A percentile compares a stretch with the other conserved stretches of the same genome.
Conservation (phyloP, 2,888 invertebrate species). For the Drosophila prolongata region DNA sequence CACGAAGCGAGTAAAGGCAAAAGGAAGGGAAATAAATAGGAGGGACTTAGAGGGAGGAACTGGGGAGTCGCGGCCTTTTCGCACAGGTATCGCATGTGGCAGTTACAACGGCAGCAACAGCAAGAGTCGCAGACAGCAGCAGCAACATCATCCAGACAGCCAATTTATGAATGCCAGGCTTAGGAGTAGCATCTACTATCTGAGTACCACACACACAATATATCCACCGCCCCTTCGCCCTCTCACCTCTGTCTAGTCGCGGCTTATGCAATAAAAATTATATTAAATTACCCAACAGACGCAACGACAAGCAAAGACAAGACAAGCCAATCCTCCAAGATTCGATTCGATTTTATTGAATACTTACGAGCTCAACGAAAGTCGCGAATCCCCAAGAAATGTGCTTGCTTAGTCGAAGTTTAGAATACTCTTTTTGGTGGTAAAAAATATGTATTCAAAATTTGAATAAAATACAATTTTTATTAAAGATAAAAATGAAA, state of each 20-base stretch:
- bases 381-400: constrained; percentile 25
- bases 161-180: constrained; percentile 78
- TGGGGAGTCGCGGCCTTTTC: constrained; percentile 56
- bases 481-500: too few species aligned
- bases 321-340: constrained; percentile 44
- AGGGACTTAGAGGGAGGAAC: constrained; percentile 9
- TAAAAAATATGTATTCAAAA: too few species aligned
- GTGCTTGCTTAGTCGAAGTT: constrained; percentile 3
- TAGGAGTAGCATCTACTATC: constrained; percentile 50
- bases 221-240: background rate
- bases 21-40: constrained; percentile 1
- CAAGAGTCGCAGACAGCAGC: constrained; percentile 29
- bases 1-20: constrained; percentile 55
- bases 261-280: constrained; percentile 79
- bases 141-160: constrained; percentile 18
- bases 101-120: constrained; percentile 48
- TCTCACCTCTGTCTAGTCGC: constrained; percentile 3
- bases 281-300: constrained; percentile 77
- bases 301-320: constrained; percentile 48
- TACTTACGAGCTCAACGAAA: constrained; percentile 56
- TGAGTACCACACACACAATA: constrained; percentile 6
- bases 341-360: constrained; percentile 71
- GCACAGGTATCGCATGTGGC: constrained; percentile 78
- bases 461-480: too few species aligned
- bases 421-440: constrained; percentile 15